A percentile compares a stretch with the other conserved stretches of the same genome.
These are phyloP conservation scores for Eupithecia subumbrata DNA, from an alignment of 2,888 invertebrate genomes.

Conservation along the genomic window DNA sequence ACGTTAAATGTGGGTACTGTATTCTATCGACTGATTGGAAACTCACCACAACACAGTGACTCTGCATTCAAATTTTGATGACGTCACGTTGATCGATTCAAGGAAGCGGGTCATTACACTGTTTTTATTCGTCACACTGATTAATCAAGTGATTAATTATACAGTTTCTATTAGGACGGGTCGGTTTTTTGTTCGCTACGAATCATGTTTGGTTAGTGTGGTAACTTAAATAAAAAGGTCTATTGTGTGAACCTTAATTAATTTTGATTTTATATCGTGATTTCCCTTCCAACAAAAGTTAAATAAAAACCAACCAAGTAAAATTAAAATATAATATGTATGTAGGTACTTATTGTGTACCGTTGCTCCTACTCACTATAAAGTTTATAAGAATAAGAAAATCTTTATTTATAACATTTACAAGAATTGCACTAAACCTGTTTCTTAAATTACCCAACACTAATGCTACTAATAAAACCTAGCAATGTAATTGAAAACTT, in stretches of 20 bases:
- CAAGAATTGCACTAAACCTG: no score
- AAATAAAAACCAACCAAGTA: neutral
- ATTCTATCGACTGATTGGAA: constrained; percentile 61
- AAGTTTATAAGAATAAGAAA: no score
- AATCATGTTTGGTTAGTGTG: constrained; percentile 49
- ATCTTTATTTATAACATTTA: no score
- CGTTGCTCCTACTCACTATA: neutral
- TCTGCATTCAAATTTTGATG: constrained; percentile 76
- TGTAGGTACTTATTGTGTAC: neutral
- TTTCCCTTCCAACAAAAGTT: neutral
- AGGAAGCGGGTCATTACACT: constrained; percentile 83
- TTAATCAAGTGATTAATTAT: constrained; percentile 83
- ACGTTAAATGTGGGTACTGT: constrained; percentile 7
- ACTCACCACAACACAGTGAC: constrained; percentile 69
- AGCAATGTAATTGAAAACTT: no score
- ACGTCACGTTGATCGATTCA: constrained; percentile 80
- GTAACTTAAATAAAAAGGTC: constrained; percentile 31
- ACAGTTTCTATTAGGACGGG: constrained; percentile 75
- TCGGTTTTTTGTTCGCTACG: constrained; percentile 63
- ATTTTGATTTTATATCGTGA: constrained; percentile 19
- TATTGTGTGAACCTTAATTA: constrained; percentile 30
- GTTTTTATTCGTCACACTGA: constrained; percentile 84
- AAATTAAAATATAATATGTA: neutral
- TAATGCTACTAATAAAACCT: no score
- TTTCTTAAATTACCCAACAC: no score